phyloP scores from a whole-genome alignment of 2,888 invertebrate genomes.

The Orthonychiurus folsomi region DNA sequence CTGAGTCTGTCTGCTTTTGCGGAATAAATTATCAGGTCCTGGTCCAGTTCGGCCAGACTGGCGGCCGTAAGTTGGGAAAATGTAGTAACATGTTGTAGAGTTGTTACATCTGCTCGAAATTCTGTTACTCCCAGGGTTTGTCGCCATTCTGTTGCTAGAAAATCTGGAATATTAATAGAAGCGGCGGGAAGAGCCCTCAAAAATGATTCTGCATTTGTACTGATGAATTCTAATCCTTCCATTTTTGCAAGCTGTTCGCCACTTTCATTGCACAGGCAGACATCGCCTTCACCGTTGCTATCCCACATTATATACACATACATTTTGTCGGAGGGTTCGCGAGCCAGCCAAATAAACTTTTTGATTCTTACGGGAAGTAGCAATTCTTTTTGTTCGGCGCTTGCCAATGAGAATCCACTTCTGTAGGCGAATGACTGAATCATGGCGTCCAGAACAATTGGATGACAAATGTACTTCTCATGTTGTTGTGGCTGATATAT shows the following conservation, averaged over 20 bases:
- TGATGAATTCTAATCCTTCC: slow-evolving; percentile 9
- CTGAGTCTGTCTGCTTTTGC: not conserved
- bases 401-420: not conserved
- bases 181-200: not conserved
- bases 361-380: slow-evolving; percentile 6
- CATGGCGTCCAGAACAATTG: slow-evolving; percentile 12
- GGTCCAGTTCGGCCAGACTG: too few relatives aligned
- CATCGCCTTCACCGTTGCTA: not conserved
- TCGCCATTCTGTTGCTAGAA: slow-evolving; percentile 6
- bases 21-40: too few relatives aligned
- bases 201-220: slow-evolving; percentile 5
- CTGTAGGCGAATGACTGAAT: slow-evolving; percentile 12
- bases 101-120: slow-evolving; percentile 4
- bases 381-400: not conserved
- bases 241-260: slow-evolving; percentile 9
- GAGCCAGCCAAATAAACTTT: slow-evolving; percentile 9
- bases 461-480: slow-evolving; percentile 10
- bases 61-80: not conserved
- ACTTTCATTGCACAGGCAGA: not conserved
- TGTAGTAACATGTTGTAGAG: not conserved
- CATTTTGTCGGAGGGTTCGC: not conserved
- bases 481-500: slow-evolving; percentile 6
- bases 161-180: not conserved
- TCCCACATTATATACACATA: not conserved
- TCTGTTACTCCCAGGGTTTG: slow-evolving; percentile 13